A percentile compares a stretch with the other conserved stretches of the same genome.
Evolutionary conservation across 2,113 vertebrate species (phyloP).

Genomic region (Cariama cristata): DNA sequence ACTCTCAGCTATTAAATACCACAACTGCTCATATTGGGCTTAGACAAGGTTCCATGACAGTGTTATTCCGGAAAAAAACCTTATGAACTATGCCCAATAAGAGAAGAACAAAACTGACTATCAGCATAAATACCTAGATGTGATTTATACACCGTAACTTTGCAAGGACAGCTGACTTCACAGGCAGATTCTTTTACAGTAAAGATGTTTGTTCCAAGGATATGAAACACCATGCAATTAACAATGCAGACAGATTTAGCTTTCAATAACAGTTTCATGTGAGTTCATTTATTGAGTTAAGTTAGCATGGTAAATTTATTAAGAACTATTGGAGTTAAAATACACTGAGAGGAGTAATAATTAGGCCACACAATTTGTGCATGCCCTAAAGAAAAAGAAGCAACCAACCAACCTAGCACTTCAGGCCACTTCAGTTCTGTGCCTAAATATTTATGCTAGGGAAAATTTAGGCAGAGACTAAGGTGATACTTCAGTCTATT

Average conservation of each 20-base stretch:
- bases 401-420: neutral
- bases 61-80: neutral
- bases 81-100: neutral
- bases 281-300: neutral
- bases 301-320: neutral
- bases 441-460: neutral
- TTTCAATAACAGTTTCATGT: neutral
- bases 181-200: neutral
- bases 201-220: neutral
- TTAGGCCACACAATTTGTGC: neutral
- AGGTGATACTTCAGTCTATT: neutral
- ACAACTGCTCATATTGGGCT: neutral
- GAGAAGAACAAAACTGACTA: neutral
- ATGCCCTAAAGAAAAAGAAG: neutral
- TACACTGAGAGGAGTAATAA: neutral
- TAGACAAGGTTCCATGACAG: neutral
- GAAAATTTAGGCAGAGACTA: neutral
- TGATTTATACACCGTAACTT: neutral
- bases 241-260: neutral
- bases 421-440: neutral
- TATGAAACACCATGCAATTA: neutral
- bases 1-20: neutral
- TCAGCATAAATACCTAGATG: neutral
- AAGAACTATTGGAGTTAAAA: neutral
- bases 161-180: neutral